Evolutionary conservation across 2,113 vertebrate genomes (phyloP).

Genomic region (Megaleporinus macrocephalus): DNA sequence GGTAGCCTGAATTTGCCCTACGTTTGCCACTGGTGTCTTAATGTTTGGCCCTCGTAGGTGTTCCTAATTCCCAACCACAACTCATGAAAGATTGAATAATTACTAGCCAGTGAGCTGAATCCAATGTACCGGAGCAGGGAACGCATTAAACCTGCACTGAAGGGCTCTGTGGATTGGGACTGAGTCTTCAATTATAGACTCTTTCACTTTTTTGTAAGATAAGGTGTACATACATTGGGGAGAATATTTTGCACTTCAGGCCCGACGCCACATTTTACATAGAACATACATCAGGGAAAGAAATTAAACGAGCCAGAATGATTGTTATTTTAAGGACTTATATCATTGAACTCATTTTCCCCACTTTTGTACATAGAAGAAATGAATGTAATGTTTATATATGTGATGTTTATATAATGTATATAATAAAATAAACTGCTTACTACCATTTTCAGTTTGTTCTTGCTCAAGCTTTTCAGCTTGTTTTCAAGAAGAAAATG

Average conservation of each 20-base stretch:
- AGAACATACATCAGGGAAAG: not conserved
- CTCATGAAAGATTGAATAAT: not conserved
- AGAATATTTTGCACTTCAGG: not conserved
- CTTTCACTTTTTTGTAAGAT: not conserved
- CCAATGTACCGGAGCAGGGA: not conserved
- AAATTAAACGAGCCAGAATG: not conserved
- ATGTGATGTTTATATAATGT: too few relatives aligned
- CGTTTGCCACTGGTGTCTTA: not conserved
- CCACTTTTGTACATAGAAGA: too few relatives aligned
- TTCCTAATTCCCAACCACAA: not conserved
- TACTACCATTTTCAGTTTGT: too few relatives aligned
- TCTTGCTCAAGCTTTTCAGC: too few relatives aligned
- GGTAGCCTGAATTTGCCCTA: not conserved
- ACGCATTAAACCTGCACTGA: not conserved
- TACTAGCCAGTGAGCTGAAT: conserved; percentile 19
- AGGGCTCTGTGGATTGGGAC: conserved; percentile 22
- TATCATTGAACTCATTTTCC: too few relatives aligned
- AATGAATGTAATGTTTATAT: too few relatives aligned
- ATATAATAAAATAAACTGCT: too few relatives aligned
- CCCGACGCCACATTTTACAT: too few relatives aligned
- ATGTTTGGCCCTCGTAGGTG: not conserved
- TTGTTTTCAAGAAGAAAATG: too few relatives aligned
- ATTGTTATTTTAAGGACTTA: not conserved
- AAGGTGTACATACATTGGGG: not conserved
- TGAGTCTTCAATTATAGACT: not conserved